These are phyloP conservation scores for Herpailurus yagouaroundi DNA, from an alignment of 2,113 vertebrate genomes.

Conservation along the genomic window DNA sequence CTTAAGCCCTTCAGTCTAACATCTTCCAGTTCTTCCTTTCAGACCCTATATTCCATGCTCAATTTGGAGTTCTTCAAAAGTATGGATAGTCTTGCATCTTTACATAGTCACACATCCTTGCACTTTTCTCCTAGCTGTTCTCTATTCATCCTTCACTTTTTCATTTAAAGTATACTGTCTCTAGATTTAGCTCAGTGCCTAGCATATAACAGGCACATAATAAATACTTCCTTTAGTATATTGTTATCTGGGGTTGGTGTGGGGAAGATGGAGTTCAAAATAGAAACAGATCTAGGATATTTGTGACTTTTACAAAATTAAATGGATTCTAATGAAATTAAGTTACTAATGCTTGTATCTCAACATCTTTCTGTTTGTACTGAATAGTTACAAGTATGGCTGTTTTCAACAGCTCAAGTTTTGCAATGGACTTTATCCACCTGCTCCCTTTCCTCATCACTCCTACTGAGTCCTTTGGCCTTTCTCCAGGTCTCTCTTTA, in stretches of 20 bases:
- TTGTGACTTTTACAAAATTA: background rate
- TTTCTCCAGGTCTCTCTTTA: conserved; percentile 23
- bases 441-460: background rate
- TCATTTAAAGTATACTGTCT: background rate
- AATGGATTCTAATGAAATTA: background rate
- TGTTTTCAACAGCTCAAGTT: conserved; percentile 27
- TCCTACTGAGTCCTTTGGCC: conserved; percentile 6
- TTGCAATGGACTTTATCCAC: background rate
- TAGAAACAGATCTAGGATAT: background rate
- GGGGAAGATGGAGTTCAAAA: background rate
- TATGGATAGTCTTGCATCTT: background rate
- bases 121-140: background rate
- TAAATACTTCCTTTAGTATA: background rate
- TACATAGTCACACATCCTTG: background rate
- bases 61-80: background rate
- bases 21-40: background rate
- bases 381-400: background rate
- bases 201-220: background rate
- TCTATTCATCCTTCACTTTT: background rate
- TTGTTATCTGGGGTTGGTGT: background rate
- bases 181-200: background rate
- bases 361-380: background rate
- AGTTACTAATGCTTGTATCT: background rate
- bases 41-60: background rate
- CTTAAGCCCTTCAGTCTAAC: background rate